A percentile compares a stretch with the other conserved stretches of the same genome.
These are phyloP conservation scores for Lepus townsendii DNA, from an alignment of 2,797 vertebrate species.

Conservation along the genomic window DNA sequence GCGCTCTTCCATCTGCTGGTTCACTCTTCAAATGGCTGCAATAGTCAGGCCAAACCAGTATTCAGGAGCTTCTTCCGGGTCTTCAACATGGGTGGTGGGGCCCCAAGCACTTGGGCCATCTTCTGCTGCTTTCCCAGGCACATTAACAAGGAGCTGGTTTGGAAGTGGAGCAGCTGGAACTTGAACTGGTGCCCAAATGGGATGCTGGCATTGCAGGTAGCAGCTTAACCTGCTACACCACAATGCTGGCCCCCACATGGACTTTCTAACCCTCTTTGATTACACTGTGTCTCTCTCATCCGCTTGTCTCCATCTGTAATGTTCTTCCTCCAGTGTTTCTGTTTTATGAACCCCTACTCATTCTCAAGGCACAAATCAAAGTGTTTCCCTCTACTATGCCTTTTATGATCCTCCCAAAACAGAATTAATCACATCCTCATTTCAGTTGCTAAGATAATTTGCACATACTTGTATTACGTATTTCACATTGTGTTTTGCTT, in stretches of 20 bases:
- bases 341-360: not conserved
- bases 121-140: no score
- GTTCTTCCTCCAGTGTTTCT: not conserved
- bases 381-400: not conserved
- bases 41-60: no score
- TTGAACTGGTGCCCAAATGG: no score
- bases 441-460: not conserved
- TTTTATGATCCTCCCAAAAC: conserved; percentile 4
- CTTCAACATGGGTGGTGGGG: no score
- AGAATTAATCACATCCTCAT: conserved; percentile 20
- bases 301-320: not conserved
- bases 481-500: not conserved
- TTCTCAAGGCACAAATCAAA: not conserved
- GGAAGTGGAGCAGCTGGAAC: no score
- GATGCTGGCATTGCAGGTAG: no score
- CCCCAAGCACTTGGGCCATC: no score
- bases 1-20: no score
- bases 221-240: no score
- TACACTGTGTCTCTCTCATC: not conserved
- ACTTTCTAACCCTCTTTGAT: not conserved
- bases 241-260: not conserved
- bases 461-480: not conserved
- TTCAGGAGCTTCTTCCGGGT: no score
- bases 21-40: no score
- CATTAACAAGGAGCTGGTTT: no score